A percentile compares a stretch with the other conserved stretches of the same genome.
These are phyloP conservation scores for Gastrophysa polygoni DNA, from an alignment of 2,888 invertebrate species.

Conservation along the genomic window DNA sequence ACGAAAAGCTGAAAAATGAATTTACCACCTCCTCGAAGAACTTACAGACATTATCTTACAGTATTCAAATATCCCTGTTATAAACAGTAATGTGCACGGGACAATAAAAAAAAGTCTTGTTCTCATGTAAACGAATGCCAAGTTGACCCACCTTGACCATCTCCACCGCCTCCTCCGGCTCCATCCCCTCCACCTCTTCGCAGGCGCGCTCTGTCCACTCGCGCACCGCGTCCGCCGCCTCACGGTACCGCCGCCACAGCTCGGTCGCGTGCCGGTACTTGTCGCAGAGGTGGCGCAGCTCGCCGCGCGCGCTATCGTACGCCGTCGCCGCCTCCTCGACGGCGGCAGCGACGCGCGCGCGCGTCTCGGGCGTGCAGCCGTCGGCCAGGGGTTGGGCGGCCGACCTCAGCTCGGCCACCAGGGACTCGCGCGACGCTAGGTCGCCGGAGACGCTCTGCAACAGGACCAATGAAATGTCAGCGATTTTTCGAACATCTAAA, in stretches of 20 bases:
- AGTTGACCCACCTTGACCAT: constrained; percentile 72
- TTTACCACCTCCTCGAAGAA: too few relatives aligned
- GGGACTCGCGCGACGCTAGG: constrained; percentile 73
- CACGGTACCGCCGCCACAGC: constrained; percentile 80
- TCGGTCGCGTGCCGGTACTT: constrained; percentile 82
- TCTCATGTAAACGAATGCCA: too few relatives aligned
- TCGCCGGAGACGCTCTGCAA: constrained; percentile 77
- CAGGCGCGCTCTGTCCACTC: constrained; percentile 79
- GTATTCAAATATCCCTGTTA: too few relatives aligned
- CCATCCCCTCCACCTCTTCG: constrained; percentile 71
- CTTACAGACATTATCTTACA: too few relatives aligned
- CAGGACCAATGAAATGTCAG: too few relatives aligned
- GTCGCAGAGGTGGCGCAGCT: constrained; percentile 75
- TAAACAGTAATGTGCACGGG: too few relatives aligned
- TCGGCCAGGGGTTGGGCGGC: constrained; percentile 76
- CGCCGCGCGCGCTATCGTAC: constrained; percentile 80
- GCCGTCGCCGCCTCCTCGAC: constrained; percentile 80
- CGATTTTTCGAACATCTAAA: too few relatives aligned
- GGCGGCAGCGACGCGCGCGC: constrained; percentile 74
- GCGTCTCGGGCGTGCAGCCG: constrained; percentile 72
- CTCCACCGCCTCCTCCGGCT: constrained; percentile 73
- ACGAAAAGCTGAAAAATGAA: too few relatives aligned
- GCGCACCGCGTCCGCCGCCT: constrained; percentile 77
- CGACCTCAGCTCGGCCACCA: constrained; percentile 72
- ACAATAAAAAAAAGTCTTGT: too few relatives aligned